Conservation (phyloP, 2,113 vertebrate genomes). For the Panurus biarmicus region DNA sequence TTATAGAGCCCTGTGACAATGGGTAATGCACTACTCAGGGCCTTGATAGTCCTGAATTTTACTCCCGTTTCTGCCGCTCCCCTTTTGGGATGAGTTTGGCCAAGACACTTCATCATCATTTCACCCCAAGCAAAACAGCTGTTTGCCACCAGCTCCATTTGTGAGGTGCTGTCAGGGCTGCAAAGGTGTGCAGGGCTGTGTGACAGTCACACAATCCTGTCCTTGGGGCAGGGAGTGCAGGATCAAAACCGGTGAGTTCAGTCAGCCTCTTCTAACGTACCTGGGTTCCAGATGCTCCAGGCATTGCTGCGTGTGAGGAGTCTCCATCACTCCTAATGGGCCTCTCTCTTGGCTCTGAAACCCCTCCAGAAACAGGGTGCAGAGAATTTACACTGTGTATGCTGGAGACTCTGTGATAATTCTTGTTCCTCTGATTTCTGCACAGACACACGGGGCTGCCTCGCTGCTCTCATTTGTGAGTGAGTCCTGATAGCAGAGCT, state of each 20-base stretch:
- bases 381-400: neutral
- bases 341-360: neutral
- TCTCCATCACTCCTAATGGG: neutral
- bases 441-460: neutral
- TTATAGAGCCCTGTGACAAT: neutral
- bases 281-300: rapidly evolving
- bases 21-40: no score
- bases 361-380: neutral
- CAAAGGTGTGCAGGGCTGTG: neutral
- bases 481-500: neutral
- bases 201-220: neutral
- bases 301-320: rapidly evolving
- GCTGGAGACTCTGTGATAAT: neutral
- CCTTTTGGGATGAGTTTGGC: neutral
- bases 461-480: neutral
- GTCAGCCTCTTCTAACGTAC: rapidly evolving
- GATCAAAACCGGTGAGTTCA: neutral
- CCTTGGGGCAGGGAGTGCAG: neutral
- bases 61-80: rapidly evolving
- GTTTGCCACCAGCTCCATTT: neutral
- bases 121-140: neutral
- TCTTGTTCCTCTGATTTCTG: neutral
- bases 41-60: neutral
- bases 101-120: neutral
- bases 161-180: neutral